These are phyloP conservation scores for Poeciliopsis retropinna DNA, from an alignment of 2,113 vertebrate genomes.

Conservation along the genomic window DNA sequence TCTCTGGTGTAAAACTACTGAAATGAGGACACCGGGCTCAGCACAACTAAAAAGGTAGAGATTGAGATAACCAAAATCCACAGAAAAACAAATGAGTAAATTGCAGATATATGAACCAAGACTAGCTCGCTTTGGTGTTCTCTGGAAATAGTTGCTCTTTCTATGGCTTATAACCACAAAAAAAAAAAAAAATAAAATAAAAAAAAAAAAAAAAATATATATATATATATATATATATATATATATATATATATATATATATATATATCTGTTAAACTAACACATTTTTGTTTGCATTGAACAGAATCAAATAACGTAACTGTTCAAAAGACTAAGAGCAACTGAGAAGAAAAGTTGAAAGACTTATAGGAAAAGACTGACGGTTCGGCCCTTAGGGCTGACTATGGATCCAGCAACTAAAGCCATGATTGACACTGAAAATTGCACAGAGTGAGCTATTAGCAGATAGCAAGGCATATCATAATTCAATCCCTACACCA, in stretches of 20 bases:
- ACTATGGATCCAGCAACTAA: constrained; percentile 68
- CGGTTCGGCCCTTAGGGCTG: constrained; percentile 51
- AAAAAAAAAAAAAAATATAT: no score
- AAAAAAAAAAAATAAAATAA: no score
- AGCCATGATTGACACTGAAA: constrained; percentile 73
- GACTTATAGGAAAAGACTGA: constrained; percentile 51
- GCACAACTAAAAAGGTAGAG: constrained; percentile 30
- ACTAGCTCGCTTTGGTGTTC: constrained; percentile 17
- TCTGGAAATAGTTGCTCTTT: background rate
- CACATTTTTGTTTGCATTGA: background rate
- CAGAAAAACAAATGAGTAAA: constrained; percentile 12
- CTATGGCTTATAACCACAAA: background rate
- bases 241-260: no score
- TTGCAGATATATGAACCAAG: no score
- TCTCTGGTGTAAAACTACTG: constrained; percentile 66
- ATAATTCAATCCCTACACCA: constrained; percentile 76
- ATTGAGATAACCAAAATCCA: constrained; percentile 30
- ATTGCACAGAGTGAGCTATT: constrained; percentile 75
- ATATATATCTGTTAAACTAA: background rate
- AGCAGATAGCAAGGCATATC: constrained; percentile 76
- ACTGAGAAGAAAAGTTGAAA: constrained; percentile 49
- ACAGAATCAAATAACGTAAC: constrained; percentile 2
- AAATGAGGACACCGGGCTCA: constrained; percentile 63
- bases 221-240: no score
- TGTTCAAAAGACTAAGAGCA: background rate